These are phyloP conservation scores for Chaetops frenatus DNA, from an alignment of 2,113 vertebrate genomes.

Conservation along the genomic window DNA sequence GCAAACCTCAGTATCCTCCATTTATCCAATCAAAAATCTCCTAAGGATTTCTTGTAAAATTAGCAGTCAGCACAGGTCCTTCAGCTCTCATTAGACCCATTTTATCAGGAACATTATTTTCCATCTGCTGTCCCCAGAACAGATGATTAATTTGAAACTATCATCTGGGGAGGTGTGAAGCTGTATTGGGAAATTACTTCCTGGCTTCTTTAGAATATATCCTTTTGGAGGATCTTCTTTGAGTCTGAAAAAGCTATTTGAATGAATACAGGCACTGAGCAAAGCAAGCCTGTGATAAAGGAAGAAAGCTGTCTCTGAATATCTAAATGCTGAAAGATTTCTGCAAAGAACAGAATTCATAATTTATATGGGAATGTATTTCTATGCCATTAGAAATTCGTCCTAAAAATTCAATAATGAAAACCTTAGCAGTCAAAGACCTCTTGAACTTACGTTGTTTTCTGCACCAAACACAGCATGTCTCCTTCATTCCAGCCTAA, in stretches of 20 bases:
- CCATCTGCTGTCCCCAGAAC: conserved; percentile 1
- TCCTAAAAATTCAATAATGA: not conserved
- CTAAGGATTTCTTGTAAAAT: not conserved
- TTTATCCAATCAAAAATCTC: not conserved
- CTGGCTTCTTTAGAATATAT: not conserved
- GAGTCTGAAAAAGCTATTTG: not conserved
- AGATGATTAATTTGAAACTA: conserved; percentile 29
- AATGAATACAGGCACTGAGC: not conserved
- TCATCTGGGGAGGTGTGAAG: not conserved
- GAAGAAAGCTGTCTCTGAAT: not conserved
- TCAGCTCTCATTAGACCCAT: not conserved
- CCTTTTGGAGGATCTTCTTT: not conserved
- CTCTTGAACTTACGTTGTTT: not conserved
- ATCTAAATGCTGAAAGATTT: not conserved
- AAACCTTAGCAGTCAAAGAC: not conserved
- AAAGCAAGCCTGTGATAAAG: not conserved
- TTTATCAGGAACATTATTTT: conserved; percentile 21
- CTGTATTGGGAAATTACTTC: not conserved
- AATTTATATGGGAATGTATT: not conserved
- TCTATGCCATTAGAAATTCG: not conserved
- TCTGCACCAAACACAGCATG: not conserved
- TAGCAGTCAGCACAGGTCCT: not conserved
- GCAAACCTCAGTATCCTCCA: not conserved
- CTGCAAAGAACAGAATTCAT: not conserved
- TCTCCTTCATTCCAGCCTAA: not conserved